Evolutionary conservation across 2,797 vertebrate genomes (phyloP).

Genomic region (Neopelma chrysocephalum): DNA sequence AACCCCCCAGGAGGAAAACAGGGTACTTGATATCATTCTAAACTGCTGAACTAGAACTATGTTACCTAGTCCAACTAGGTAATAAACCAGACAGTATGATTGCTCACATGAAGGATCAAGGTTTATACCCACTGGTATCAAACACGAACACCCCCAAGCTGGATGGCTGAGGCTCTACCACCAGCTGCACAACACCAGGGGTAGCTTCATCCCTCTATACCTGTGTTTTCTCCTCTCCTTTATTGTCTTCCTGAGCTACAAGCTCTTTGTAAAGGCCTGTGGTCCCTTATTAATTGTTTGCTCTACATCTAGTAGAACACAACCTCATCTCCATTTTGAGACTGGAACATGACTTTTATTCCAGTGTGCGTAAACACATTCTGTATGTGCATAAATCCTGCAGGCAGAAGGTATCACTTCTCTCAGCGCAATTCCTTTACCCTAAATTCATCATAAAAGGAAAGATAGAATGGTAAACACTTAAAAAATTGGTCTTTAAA

Average conservation of each 20-base stretch:
- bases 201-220: background rate
- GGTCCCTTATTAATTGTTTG: background rate
- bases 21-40: background rate
- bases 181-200: background rate
- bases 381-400: background rate
- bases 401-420: background rate
- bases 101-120: accelerated
- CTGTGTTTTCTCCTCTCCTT: background rate
- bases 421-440: background rate
- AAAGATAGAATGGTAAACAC: background rate
- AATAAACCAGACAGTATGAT: background rate
- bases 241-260: background rate
- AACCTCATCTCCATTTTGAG: background rate
- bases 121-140: background rate
- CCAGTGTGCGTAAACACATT: background rate
- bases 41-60: background rate
- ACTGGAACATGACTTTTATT: background rate
- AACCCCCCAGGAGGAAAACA: background rate
- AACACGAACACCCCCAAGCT: accelerated
- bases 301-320: background rate
- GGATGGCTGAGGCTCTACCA: background rate
- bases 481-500: background rate
- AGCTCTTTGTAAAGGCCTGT: background rate
- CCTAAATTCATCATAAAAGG: background rate
- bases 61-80: background rate